Percentiles rank a stretch among this genome's conserved stretches.
These are phyloP conservation scores for Colletes latitarsis DNA, from an alignment of 1,140 invertebrate species.

Conservation along the genomic window DNA sequence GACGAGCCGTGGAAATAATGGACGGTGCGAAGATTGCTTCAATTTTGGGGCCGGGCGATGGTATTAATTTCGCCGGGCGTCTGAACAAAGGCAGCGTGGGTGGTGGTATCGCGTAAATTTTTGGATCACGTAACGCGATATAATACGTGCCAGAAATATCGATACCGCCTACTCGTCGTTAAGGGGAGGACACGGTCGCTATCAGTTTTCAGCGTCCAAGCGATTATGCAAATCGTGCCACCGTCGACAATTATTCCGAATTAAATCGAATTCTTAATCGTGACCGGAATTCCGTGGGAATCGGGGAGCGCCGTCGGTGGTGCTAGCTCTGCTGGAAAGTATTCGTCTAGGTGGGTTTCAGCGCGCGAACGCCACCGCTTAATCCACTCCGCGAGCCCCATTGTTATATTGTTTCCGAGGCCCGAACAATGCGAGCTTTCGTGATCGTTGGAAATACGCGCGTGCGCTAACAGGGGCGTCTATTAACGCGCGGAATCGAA, in stretches of 20 bases:
- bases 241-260: slow-evolving; percentile 56
- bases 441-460: slow-evolving; percentile 16
- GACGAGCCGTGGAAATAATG: too few species aligned
- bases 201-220: slow-evolving; percentile 53
- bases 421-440: slow-evolving; percentile 30
- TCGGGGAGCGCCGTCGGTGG: too few species aligned
- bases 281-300: slow-evolving; percentile 41
- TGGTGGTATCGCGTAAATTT: slow-evolving; percentile 41
- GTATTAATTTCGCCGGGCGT: too few species aligned
- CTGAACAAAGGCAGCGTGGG: neutral
- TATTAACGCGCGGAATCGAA: slow-evolving; percentile 14
- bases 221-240: slow-evolving; percentile 57
- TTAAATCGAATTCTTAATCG: slow-evolving; percentile 63
- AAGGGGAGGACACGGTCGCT: slow-evolving; percentile 2
- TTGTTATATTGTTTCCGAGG: slow-evolving; percentile 39
- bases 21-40: too few species aligned
- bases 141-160: slow-evolving; percentile 63
- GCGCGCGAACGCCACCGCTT: neutral
- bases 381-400: slow-evolving; percentile 19
- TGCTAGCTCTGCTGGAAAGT: slow-evolving; percentile 1
- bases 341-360: neutral
- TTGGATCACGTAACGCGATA: slow-evolving; percentile 62
- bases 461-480: neutral
- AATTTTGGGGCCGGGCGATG: too few species aligned
- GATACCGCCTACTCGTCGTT: slow-evolving; percentile 33